These are phyloP conservation scores for Marasmarcha lunaedactyla DNA, from an alignment of 2,888 invertebrate species.

Conservation along the genomic window DNA sequence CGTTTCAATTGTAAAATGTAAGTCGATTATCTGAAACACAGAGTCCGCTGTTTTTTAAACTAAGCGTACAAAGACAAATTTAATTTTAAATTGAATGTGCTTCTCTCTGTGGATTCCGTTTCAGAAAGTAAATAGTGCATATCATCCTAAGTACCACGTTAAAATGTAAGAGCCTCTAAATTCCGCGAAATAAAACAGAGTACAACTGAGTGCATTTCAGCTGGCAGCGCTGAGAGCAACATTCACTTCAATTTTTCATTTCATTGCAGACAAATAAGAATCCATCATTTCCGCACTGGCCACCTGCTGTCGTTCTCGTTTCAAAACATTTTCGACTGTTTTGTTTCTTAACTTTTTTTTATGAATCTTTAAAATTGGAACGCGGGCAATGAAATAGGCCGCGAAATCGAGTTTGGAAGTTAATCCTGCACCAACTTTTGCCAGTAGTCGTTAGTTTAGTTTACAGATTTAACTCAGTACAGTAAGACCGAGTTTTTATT, in stretches of 20 bases:
- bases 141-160: neutral
- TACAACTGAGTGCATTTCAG: neutral
- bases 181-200: neutral
- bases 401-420: slow-evolving; percentile 1
- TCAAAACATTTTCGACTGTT: slow-evolving; percentile 21
- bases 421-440: slow-evolving; percentile 9
- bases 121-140: neutral
- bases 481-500: slow-evolving; percentile 24
- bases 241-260: slow-evolving; percentile 40
- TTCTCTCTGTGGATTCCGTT: no score
- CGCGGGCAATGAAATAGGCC: neutral
- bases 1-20: no score
- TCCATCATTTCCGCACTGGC: slow-evolving; percentile 23
- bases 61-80: no score
- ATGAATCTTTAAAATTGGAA: slow-evolving; percentile 1
- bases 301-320: slow-evolving; percentile 32
- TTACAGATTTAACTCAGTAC: slow-evolving; percentile 17
- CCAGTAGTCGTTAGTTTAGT: slow-evolving; percentile 15
- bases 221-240: slow-evolving; percentile 18
- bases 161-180: slow-evolving; percentile 4
- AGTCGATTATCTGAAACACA: no score
- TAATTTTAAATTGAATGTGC: no score
- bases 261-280: slow-evolving; percentile 35
- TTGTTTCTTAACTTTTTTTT: neutral
- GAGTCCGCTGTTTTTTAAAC: no score